Base-by-base conservation (phyloP, 2,797 vertebrate genomes). In the Sarcoramphus papa region DNA sequence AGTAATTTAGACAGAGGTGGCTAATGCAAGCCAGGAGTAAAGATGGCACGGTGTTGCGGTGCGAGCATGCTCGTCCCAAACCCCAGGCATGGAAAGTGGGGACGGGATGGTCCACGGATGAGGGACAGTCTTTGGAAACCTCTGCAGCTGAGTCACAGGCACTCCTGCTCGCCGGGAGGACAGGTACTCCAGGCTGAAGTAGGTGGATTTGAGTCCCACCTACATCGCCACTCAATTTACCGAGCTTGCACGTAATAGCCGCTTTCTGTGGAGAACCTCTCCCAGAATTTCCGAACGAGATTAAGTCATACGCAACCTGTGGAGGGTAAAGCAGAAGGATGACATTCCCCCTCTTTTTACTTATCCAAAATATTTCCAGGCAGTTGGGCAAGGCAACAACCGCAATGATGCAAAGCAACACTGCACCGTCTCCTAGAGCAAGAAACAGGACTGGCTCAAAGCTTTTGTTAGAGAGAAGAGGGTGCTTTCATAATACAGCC, bases 401-500 rank as follows among this genome's bases (percentile, higher is more conserved):
- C 10, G 9, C 84, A 54, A 7, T 1, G 67, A 91, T 41, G 62
- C 78, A 80, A 70, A 81, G 82, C 75, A 72, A 56, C 75, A 12
- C 47, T 21, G 20, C 6, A 0, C 27, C 4, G 2, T 83, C 91
- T 95, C 54, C 50, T 17, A 24, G 75, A 90, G 92, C 67, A 85
- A 59, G 93, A 33, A 92, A 23, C 7, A 15, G 77, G 92, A 90
- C 82, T 24, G 85, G 94, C 85, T 92, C 90, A 28, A 83, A 93
- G 94, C 92, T 85, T 90, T 95, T 91, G 95, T 94, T 43, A n/a
- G 62, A 74, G 88, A 95, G 89, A 78, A 96, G 92, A 94, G 90
- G 94, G 92, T 85, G 95, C 96, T 96, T 94, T 97, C 96, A 92
- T 91, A 95, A 95, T 30, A 77, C 93, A 90, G 92, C 89, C 92